Conservation (phyloP, 1,140 invertebrate genomes). For the Leptinotarsa texana region DNA sequence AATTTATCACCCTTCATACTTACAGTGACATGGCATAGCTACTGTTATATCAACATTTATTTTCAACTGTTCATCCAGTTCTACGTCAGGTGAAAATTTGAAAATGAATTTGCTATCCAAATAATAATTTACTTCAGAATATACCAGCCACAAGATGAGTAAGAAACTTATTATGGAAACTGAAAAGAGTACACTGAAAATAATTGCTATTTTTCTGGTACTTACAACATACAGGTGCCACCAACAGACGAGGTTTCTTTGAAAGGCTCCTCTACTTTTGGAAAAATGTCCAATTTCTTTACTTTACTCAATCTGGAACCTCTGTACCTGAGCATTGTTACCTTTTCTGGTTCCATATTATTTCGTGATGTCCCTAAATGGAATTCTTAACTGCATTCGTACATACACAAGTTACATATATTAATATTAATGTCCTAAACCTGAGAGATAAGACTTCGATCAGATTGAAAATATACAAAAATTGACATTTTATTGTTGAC, state of each 20-base stretch:
- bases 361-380: not conserved
- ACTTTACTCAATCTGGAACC: slow-evolving; percentile 73
- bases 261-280: slow-evolving; percentile 85
- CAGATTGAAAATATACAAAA: too few relatives aligned
- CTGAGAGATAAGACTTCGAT: too few relatives aligned
- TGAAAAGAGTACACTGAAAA: slow-evolving; percentile 49
- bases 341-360: slow-evolving; percentile 49
- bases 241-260: slow-evolving; percentile 80
- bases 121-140: slow-evolving; percentile 85
- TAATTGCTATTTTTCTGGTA: too few relatives aligned
- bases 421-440: not conserved
- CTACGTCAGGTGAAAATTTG: slow-evolving; percentile 88
- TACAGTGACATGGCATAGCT: slow-evolving; percentile 85
- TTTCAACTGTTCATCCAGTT: slow-evolving; percentile 84
- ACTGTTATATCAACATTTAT: slow-evolving; percentile 94
- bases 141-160: slow-evolving; percentile 78
- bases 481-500: too few relatives aligned
- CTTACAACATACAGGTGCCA: slow-evolving; percentile 70
- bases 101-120: slow-evolving; percentile 80
- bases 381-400: too few relatives aligned
- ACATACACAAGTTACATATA: not conserved
- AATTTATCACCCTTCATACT: slow-evolving; percentile 48
- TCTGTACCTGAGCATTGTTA: slow-evolving; percentile 63
- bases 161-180: slow-evolving; percentile 81
- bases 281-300: slow-evolving; percentile 87